phyloP scores from a whole-genome alignment of 2,888 invertebrate species.

The Caprella mutica region DNA sequence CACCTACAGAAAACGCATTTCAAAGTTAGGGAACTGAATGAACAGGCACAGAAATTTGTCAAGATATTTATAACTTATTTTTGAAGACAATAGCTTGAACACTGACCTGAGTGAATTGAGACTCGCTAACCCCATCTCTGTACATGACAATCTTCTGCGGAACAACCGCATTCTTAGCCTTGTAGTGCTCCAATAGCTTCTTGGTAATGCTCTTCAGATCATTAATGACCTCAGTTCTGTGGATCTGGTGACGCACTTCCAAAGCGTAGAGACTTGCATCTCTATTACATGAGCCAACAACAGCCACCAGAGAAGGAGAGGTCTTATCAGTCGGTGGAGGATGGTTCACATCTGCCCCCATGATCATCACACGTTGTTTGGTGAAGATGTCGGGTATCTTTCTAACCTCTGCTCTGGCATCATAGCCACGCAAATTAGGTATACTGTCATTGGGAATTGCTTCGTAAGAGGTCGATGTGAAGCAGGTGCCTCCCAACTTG shows the following conservation, averaged over 20 bases:
- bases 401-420: too few relatives aligned
- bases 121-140: slow-evolving; percentile 78
- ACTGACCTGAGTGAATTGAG: slow-evolving; percentile 62
- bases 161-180: slow-evolving; percentile 36
- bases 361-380: slow-evolving; percentile 54
- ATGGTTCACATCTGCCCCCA: slow-evolving; percentile 89
- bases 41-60: too few relatives aligned
- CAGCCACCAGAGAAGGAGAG: slow-evolving; percentile 50
- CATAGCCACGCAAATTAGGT: too few relatives aligned
- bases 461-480: too few relatives aligned
- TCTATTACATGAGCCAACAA: slow-evolving; percentile 40
- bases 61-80: too few relatives aligned
- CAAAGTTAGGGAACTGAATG: too few relatives aligned
- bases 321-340: slow-evolving; percentile 66
- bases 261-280: slow-evolving; percentile 43
- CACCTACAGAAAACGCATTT: too few relatives aligned
- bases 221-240: slow-evolving; percentile 60
- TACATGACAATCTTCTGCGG: slow-evolving; percentile 57
- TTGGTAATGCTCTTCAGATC: slow-evolving; percentile 54
- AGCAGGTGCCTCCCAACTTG: slow-evolving; percentile 68
- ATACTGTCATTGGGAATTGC: too few relatives aligned
- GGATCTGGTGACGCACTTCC: slow-evolving; percentile 61
- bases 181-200: slow-evolving; percentile 55
- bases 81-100: too few relatives aligned
- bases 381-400: too few relatives aligned